A percentile compares a stretch with the other conserved stretches of the same genome.
These are phyloP conservation scores for Sminthurides bifidus DNA, from an alignment of 1,140 invertebrate species.

Conservation along the genomic window DNA sequence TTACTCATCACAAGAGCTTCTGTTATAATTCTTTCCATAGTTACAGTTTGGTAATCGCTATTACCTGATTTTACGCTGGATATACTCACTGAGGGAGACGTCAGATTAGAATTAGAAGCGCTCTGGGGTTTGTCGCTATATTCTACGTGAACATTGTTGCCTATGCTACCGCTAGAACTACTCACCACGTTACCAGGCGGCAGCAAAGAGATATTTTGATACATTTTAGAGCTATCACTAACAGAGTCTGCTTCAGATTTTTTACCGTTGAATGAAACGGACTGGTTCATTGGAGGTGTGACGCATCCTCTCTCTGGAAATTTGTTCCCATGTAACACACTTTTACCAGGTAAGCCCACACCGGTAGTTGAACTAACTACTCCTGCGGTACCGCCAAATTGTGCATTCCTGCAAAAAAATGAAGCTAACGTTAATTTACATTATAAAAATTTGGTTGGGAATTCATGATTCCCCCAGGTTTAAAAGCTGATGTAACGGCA, in stretches of 20 bases:
- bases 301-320: background rate
- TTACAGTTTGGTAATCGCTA: conserved; percentile 27
- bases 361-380: background rate
- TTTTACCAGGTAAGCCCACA: no score
- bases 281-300: no score
- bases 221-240: background rate
- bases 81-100: background rate
- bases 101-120: background rate
- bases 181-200: background rate
- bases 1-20: conserved; percentile 29
- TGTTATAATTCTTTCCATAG: conserved; percentile 30
- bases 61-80: conserved; percentile 15
- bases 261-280: background rate
- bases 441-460: background rate
- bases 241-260: background rate
- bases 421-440: background rate
- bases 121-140: background rate
- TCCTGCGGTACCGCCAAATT: background rate
- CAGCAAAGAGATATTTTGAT: no score
- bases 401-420: background rate
- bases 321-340: conserved; percentile 4
- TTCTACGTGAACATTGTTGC: background rate
- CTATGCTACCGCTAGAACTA: background rate
- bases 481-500: background rate
- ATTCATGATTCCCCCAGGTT: background rate